Evolutionary conservation across 2,797 vertebrate genomes (phyloP), one percentile per base, ranked within the genome.

Genomic region (Pygocentrus nattereri): DNA sequence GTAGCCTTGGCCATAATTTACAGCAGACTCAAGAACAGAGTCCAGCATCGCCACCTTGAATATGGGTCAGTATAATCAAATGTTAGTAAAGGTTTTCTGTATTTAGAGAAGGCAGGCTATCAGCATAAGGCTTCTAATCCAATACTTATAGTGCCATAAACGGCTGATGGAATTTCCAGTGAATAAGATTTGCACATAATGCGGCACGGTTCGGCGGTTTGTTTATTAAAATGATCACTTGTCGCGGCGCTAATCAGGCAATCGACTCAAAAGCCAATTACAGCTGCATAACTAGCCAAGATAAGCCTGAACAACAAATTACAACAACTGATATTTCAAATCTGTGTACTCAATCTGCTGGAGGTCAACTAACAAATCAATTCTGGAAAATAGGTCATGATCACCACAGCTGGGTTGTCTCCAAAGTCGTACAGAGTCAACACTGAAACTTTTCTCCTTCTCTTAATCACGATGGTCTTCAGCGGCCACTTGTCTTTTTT

Each of bases 181-280:
- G 54, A 58, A 58, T 58, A 23, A n/a, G 54, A 58, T 58, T 58
- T 58, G n/a, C 54, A 58, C n/a, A 10, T 58, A 58, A 58, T 58
- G 54, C n/a, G 56, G n/a, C 31, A 38, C 31, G 8, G 62, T 3
- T 38, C 19, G 62, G 0, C 5, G 8, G 31, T 65, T 65, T 65
- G 62, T 65, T 65, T 65, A 65, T 65, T 65, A 65, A 65, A 65
- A 34, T 65, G 18, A 61, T 61, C 25, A 19, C 61, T 64, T 64
- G 18, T 41, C 31, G 3, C 31, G 10, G 19, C 12, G 62, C 38
- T 65, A 65, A 65, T 38, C 62, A 65, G 62, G 62, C 62, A 65
- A 38, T 65, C 18, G 7, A 65, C 31, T 65, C 21, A 19, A 38
- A 65, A 65, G 31, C 62, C 62, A 38, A 65, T 65, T 65, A 65